phyloP scores from a whole-genome alignment of 2,888 invertebrate genomes.

The Campaea margaritaria region DNA sequence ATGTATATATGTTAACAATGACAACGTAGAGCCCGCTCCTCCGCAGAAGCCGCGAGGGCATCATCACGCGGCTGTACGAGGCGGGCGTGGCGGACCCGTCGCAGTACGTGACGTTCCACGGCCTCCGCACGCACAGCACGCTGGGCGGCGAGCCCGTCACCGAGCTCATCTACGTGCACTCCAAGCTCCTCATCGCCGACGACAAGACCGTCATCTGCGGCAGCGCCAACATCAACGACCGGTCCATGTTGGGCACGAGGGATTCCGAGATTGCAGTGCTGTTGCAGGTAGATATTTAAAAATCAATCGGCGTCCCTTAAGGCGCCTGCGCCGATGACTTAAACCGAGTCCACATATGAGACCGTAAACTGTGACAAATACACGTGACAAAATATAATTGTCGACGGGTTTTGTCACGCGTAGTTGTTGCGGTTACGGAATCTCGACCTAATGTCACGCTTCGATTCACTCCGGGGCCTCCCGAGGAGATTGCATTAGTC shows the following conservation, averaged over 20 bases:
- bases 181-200: slow-evolving; percentile 97
- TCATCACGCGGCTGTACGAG: slow-evolving; percentile 90
- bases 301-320: too few species aligned
- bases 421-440: too few species aligned
- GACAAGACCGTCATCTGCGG: slow-evolving; percentile 97
- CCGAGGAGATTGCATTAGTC: too few species aligned
- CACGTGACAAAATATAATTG: too few species aligned
- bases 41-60: slow-evolving; percentile 92
- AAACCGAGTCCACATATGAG: too few species aligned
- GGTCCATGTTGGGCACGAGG: slow-evolving; percentile 96
- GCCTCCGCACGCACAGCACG: slow-evolving; percentile 92
- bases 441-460: too few species aligned
- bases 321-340: too few species aligned
- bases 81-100: slow-evolving; percentile 92
- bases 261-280: slow-evolving; percentile 98
- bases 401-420: too few species aligned
- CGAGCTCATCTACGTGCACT: slow-evolving; percentile 98
- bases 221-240: slow-evolving; percentile 98
- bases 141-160: slow-evolving; percentile 93
- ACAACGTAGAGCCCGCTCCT: too few species aligned
- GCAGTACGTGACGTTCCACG: slow-evolving; percentile 96
- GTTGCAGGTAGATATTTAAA: slow-evolving; percentile 89
- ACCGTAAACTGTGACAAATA: too few species aligned
- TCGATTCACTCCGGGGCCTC: too few species aligned
- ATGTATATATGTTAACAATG: too few species aligned